Base-by-base conservation (phyloP, 2,797 vertebrate species). In the Argentina silus region DNA sequence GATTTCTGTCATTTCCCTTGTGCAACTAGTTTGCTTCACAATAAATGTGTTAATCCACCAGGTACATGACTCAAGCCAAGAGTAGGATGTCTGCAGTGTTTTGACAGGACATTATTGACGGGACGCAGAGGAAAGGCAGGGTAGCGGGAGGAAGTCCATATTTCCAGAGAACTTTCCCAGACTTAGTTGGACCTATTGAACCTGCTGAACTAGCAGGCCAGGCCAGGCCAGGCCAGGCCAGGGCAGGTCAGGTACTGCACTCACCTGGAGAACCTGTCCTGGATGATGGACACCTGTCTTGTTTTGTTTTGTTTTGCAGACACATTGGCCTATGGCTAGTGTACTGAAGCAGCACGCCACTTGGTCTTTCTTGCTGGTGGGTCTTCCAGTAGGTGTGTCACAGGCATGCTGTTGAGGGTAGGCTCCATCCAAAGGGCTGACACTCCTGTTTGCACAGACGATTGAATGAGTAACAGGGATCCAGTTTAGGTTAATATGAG, bases 401-500 rank as follows among this genome's bases (percentile, higher is more conserved):
- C 47, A 50, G 42, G 9, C 43, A 10, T 73, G 79, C 70, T 63
- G 57, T 60, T 23, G 14, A n/a, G 1, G 27, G 27, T 36, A 36
- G 27, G 27, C 27, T 36, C 1, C 27, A 36, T 36, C 27, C 27
- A 36, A 36, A 36, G 27, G 27, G 4, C 27, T 36, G 27, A 36
- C 27, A 36, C 27, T 4, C 27, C 27, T 36, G 27, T 36, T 36
- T 36, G 27, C 27, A 36, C 27, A 36, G 27, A 36, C 27, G 27
- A 36, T 4, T 36, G 27, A 4, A 36, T 36, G 27, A n/a, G n/a
- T n/a, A n/a, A n/a, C n/a, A n/a, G n/a, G 17, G 11, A 27, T 6
- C 19, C 12, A 69, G 59, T 67, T 9, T 47, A 21, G 64, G 55
- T 59, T 36, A 64, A 59, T 56, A 57, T 67, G 75, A 75, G 27